Percentiles rank a stretch among this genome's conserved stretches.
These are phyloP conservation scores for Morpho helenor DNA, from an alignment of 2,888 invertebrate genomes.

Conservation along the genomic window DNA sequence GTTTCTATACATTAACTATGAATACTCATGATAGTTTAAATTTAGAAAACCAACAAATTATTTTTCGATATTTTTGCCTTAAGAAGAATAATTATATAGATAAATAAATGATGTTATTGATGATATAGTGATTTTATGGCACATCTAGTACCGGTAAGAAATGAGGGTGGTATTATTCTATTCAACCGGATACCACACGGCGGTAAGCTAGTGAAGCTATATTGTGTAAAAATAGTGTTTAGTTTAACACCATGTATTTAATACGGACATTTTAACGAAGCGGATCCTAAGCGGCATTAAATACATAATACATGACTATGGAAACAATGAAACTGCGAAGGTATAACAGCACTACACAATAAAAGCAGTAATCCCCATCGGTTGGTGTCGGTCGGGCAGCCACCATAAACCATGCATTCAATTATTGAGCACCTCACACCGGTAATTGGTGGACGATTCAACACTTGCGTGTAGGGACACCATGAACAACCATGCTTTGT, in stretches of 20 bases:
- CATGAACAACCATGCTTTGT: constrained; percentile 17
- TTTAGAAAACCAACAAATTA: no score
- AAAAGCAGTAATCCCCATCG: constrained; percentile 13
- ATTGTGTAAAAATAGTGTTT: no score
- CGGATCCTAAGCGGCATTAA: constrained; percentile 1
- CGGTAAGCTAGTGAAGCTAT: no score
- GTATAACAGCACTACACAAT: constrained; percentile 8
- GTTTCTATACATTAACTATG: no score
- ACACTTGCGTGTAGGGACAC: constrained; percentile 40
- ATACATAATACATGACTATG: constrained; percentile 3
- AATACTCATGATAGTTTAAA: no score
- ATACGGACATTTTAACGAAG: not conserved
- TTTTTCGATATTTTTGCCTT: no score
- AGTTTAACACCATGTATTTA: not conserved
- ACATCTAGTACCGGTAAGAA: no score
- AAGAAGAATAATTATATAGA: no score
- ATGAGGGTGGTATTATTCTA: no score
- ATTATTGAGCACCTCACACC: constrained; percentile 61
- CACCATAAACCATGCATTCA: constrained; percentile 64
- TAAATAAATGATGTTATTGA: no score
- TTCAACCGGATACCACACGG: no score
- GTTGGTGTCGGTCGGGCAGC: constrained; percentile 18
- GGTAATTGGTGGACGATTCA: constrained; percentile 64
- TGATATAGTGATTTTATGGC: no score
- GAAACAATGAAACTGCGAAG: constrained; percentile 7